Percentiles rank a stretch among this genome's conserved stretches.
These are phyloP conservation scores for Parauchenoglanis ngamensis DNA, from an alignment of 2,797 vertebrate genomes.

Conservation along the genomic window DNA sequence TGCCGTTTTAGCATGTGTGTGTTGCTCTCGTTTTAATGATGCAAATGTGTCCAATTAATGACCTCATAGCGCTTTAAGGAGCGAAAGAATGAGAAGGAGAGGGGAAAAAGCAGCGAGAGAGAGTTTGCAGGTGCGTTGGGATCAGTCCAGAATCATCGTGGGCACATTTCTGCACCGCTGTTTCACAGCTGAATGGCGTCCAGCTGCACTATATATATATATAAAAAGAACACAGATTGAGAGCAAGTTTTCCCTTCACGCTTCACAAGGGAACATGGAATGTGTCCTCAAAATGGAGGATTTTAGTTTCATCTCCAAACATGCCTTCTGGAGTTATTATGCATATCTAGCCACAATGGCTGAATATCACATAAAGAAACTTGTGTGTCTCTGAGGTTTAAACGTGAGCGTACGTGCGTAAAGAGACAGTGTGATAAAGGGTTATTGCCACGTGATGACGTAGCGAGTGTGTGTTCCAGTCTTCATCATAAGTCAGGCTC, in stretches of 20 bases:
- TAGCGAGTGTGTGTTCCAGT: not conserved
- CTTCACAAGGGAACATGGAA: slow-evolving; percentile 53
- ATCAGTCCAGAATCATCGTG: slow-evolving; percentile 61
- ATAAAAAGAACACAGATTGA: slow-evolving; percentile 31
- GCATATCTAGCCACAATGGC: too few relatives aligned
- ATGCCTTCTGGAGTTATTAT: slow-evolving; percentile 8
- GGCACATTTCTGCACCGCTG: slow-evolving; percentile 61
- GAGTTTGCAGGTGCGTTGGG: slow-evolving; percentile 72
- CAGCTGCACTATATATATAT: slow-evolving; percentile 48
- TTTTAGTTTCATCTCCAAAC: slow-evolving; percentile 12
- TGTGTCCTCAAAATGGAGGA: slow-evolving; percentile 51
- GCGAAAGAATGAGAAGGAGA: slow-evolving; percentile 44
- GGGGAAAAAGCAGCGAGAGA: slow-evolving; percentile 39
- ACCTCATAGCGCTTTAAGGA: slow-evolving; percentile 64
- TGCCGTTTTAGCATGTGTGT: slow-evolving; percentile 28
- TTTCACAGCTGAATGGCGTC: slow-evolving; percentile 59
- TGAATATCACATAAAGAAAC: not conserved
- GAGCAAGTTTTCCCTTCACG: slow-evolving; percentile 46
- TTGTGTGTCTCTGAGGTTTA: too few relatives aligned
- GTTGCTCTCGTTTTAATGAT: slow-evolving; percentile 59
- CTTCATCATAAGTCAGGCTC: slow-evolving; percentile 9
- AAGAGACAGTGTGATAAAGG: not conserved
- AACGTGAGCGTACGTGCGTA: not conserved
- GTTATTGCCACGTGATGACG: not conserved
- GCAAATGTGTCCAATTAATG: slow-evolving; percentile 68